These are phyloP conservation scores for Montipora capitata DNA, from an alignment of 92 coral and sea anemone species.

Conservation along the genomic window DNA sequence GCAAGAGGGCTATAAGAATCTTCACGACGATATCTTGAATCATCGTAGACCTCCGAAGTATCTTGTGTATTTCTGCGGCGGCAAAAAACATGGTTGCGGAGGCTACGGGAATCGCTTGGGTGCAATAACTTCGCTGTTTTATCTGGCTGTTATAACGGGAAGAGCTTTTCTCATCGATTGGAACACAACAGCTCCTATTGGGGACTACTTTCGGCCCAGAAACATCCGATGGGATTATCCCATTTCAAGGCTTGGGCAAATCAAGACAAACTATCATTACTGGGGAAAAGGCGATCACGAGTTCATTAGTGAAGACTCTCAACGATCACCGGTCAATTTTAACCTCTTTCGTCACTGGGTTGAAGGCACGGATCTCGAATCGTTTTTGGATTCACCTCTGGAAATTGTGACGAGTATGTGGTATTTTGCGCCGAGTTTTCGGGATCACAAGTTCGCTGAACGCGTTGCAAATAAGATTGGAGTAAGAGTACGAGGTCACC, in stretches of 20 bases:
- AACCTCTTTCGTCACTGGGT: slow-evolving; percentile 62
- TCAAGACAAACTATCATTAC: slow-evolving; percentile 62
- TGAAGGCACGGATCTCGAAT: slow-evolving; percentile 42
- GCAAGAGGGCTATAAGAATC: slow-evolving; percentile 64
- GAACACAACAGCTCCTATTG: slow-evolving; percentile 65
- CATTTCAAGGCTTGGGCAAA: slow-evolving; percentile 33
- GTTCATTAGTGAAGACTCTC: slow-evolving; percentile 33
- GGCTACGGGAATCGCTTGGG: slow-evolving; percentile 86
- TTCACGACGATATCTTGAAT: slow-evolving; percentile 68
- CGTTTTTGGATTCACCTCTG: slow-evolving; percentile 60
- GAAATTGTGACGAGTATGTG: slow-evolving; percentile 80
- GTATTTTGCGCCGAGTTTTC: slow-evolving; percentile 77
- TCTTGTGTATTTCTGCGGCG: slow-evolving; percentile 81
- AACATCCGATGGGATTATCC: slow-evolving; percentile 69
- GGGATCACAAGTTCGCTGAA: slow-evolving; percentile 61
- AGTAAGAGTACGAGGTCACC: slow-evolving; percentile 54
- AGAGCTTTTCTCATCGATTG: slow-evolving; percentile 83
- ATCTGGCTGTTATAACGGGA: slow-evolving; percentile 78
- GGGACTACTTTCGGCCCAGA: slow-evolving; percentile 73
- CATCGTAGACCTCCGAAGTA: slow-evolving; percentile 56
- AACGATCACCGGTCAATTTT: slow-evolving; percentile 11
- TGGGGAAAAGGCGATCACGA: slow-evolving; percentile 78
- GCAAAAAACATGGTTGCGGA: slow-evolving; percentile 78
- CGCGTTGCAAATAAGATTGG: slow-evolving; percentile 49
- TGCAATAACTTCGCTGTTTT: slow-evolving; percentile 74